Evolutionary conservation across 1,140 invertebrate species (phyloP).

Genomic region (Heliconius nattereri): DNA sequence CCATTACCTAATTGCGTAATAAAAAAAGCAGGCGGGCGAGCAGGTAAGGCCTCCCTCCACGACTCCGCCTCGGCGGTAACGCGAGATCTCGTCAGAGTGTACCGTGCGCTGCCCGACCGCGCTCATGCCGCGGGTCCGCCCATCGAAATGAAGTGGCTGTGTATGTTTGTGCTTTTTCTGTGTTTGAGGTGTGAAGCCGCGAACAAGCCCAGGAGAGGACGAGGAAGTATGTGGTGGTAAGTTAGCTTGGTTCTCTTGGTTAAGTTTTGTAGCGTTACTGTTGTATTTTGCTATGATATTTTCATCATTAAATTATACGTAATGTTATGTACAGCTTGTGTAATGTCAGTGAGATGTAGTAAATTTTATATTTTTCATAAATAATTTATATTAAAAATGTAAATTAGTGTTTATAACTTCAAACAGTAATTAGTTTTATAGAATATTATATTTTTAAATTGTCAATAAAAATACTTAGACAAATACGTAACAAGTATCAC

Average conservation of each 20-base stretch:
- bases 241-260: conserved; percentile 31
- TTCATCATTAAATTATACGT: neutral
- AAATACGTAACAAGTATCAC: neutral
- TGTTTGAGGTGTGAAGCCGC: conserved; percentile 71
- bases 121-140: conserved; percentile 66
- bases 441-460: neutral
- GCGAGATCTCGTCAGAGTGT: conserved; percentile 55
- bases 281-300: neutral
- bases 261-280: neutral
- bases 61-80: conserved; percentile 62
- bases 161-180: conserved; percentile 73
- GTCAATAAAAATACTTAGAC: neutral
- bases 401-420: neutral
- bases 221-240: conserved; percentile 81
- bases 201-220: conserved; percentile 72
- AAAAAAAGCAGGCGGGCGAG: conserved; percentile 63
- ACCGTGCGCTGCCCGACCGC: conserved; percentile 62
- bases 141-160: conserved; percentile 79
- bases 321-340: neutral
- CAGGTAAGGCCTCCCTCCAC: conserved; percentile 71
- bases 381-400: too few relatives aligned
- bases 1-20: conserved; percentile 62
- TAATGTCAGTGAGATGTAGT: neutral
- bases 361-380: neutral
- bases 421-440: neutral